These are phyloP conservation scores for Larimichthys crocea DNA, from an alignment of 2,113 vertebrate species.

Conservation along the genomic window DNA sequence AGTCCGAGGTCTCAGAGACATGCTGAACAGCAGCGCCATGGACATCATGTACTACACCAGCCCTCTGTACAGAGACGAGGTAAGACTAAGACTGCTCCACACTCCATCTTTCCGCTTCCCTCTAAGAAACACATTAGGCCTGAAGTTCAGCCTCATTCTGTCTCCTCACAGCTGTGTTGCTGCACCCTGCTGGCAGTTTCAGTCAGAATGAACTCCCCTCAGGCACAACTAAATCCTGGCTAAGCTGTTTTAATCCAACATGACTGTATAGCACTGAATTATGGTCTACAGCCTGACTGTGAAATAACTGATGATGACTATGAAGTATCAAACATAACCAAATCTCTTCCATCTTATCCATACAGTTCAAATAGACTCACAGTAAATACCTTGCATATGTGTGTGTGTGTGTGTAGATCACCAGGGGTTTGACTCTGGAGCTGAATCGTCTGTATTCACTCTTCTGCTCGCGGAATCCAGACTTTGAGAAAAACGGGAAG, in stretches of 20 bases:
- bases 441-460: slow-evolving; percentile 94
- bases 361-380: neutral
- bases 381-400: neutral
- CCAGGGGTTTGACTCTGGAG: slow-evolving; percentile 94
- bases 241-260: slow-evolving; percentile 6
- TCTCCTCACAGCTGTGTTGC: neutral
- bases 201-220: neutral
- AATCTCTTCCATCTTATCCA: neutral
- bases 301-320: neutral
- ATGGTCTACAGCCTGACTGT: neutral
- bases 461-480: slow-evolving; percentile 95
- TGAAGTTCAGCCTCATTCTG: neutral
- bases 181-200: neutral
- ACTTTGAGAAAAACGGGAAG: slow-evolving; percentile 94
- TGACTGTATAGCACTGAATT: neutral
- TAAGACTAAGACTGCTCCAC: slow-evolving; percentile 50
- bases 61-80: slow-evolving; percentile 96
- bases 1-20: slow-evolving; percentile 93
- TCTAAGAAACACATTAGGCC: neutral
- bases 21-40: slow-evolving; percentile 99
- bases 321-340: neutral
- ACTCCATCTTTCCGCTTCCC: neutral
- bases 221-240: neutral
- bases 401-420: slow-evolving; percentile 85
- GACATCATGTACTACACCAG: slow-evolving; percentile 99